These are phyloP conservation scores for Chesias legatella DNA, from an alignment of 2,888 invertebrate genomes.

Conservation along the genomic window DNA sequence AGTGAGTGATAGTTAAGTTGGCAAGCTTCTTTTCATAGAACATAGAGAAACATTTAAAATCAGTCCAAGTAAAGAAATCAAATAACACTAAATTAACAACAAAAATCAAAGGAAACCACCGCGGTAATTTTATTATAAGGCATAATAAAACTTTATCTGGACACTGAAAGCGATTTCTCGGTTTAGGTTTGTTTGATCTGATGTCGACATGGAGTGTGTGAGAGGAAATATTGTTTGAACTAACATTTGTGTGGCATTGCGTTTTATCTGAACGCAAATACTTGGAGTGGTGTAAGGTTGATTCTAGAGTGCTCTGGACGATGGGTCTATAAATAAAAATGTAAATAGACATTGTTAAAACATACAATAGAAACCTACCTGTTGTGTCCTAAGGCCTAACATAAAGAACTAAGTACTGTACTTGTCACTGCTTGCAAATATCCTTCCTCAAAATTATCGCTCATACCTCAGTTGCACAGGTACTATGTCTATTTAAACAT, in stretches of 20 bases:
- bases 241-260: conserved; percentile 65
- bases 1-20: too few relatives aligned
- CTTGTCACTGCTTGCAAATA: too few relatives aligned
- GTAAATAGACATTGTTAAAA: conserved; percentile 12
- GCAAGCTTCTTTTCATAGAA: too few relatives aligned
- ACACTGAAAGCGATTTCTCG: conserved; percentile 38
- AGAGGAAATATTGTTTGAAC: conserved; percentile 70
- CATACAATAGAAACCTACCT: not conserved
- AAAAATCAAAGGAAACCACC: conserved; percentile 44
- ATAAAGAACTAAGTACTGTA: too few relatives aligned
- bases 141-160: conserved; percentile 62
- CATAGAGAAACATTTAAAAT: conserved; percentile 16
- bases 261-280: conserved; percentile 51
- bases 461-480: too few relatives aligned
- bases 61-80: conserved; percentile 22
- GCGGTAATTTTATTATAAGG: conserved; percentile 41
- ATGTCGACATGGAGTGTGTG: conserved; percentile 72
- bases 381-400: too few relatives aligned
- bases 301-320: conserved; percentile 17
- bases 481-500: too few relatives aligned
- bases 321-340: conserved; percentile 16
- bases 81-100: conserved; percentile 24
- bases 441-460: too few relatives aligned
- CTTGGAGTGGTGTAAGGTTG: conserved; percentile 43
- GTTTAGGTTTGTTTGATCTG: conserved; percentile 67